These are phyloP conservation scores for Amphimallon solstitiale DNA, from an alignment of 2,888 invertebrate genomes.

Conservation along the genomic window DNA sequence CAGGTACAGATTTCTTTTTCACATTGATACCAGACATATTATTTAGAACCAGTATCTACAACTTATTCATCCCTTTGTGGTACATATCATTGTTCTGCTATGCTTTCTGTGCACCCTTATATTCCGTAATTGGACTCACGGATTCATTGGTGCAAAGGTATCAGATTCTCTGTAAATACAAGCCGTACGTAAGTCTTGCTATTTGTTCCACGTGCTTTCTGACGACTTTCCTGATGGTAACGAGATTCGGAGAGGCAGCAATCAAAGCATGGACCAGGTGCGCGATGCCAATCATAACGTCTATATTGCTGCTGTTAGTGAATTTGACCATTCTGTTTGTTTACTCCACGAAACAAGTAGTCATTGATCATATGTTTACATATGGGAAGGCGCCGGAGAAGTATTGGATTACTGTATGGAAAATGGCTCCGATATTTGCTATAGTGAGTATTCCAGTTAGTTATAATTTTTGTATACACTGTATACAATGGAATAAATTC, in stretches of 20 bases:
- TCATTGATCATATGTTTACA: constrained; percentile 32
- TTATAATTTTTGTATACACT: too few species aligned
- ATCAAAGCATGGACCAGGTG: constrained; percentile 1
- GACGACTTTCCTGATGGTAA: neutral
- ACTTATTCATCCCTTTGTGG: constrained; percentile 27
- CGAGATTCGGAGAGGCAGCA: neutral
- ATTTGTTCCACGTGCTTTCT: constrained; percentile 1
- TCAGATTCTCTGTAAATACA: constrained; percentile 1
- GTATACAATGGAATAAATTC: too few species aligned
- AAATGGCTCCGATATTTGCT: constrained; percentile 30
- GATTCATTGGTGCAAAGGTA: constrained; percentile 30
- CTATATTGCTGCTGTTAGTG: constrained; percentile 7
- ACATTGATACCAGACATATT: constrained; percentile 30
- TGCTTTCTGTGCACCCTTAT: constrained; percentile 20
- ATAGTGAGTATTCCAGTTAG: constrained; percentile 2
- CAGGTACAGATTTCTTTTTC: constrained; percentile 26
- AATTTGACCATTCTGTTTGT: constrained; percentile 30
- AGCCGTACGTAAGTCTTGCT: neutral
- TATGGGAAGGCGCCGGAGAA: constrained; percentile 32
- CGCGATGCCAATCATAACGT: constrained; percentile 17
- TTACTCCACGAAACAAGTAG: constrained; percentile 25
- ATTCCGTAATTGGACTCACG: constrained; percentile 22
- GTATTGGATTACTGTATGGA: constrained; percentile 35
- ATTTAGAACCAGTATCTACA: constrained; percentile 6
- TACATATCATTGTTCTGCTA: constrained; percentile 13